phyloP scores from a whole-genome alignment of 2,113 vertebrate species.

The Anoura caudifer region DNA sequence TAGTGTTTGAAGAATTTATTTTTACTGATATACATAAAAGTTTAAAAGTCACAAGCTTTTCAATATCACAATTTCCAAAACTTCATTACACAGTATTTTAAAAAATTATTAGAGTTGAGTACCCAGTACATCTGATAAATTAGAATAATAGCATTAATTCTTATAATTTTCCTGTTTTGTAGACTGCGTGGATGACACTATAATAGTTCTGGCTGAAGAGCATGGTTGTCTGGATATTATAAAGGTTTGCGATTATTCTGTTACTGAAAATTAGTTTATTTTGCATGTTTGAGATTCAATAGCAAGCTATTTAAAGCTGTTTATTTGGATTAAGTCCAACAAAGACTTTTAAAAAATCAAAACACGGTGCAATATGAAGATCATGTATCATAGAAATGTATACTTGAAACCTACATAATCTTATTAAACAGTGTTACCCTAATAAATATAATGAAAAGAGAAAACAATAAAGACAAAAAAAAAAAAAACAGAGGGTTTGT shows the following conservation, averaged over 20 bases:
- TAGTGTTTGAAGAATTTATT: not conserved
- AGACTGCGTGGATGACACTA: constrained; percentile 95
- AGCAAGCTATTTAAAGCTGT: not conserved
- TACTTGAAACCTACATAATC: not conserved
- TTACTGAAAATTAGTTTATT: constrained; percentile 13
- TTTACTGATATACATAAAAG: not conserved
- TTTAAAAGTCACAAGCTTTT: not conserved
- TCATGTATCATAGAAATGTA: not conserved
- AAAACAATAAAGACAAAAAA: not conserved
- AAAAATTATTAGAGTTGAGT: not conserved
- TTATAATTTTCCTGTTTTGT: constrained; percentile 58
- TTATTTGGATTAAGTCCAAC: not conserved
- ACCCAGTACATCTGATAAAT: not conserved
- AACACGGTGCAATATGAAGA: not conserved
- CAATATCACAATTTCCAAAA: not conserved
- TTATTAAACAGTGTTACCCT: not conserved
- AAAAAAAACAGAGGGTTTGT: not conserved
- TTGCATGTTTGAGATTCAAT: not conserved
- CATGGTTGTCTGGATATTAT: constrained; percentile 94
- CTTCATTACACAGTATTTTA: not conserved
- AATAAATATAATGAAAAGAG: not conserved
- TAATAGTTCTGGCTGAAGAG: constrained; percentile 94
- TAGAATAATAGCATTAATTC: not conserved
- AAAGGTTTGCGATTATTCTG: constrained; percentile 84
- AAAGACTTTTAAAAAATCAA: not conserved